These are phyloP conservation scores for Sebastes fasciatus DNA, from an alignment of 2,113 vertebrate genomes.

Conservation along the genomic window DNA sequence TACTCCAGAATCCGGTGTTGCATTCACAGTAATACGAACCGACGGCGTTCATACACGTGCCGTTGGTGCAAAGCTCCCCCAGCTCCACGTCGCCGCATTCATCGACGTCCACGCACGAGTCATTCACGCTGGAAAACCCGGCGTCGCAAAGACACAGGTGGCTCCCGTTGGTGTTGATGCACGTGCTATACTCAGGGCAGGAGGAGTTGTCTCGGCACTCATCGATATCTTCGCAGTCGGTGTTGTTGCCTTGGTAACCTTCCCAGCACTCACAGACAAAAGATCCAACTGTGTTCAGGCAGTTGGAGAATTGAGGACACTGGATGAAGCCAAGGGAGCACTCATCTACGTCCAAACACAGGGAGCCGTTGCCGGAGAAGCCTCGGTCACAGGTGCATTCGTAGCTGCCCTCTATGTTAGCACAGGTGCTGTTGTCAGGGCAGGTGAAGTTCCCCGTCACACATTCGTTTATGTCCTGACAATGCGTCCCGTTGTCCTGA, in stretches of 20 bases:
- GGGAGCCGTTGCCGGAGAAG: conserved; percentile 74
- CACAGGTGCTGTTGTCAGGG: conserved; percentile 80
- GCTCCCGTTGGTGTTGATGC: conserved; percentile 80
- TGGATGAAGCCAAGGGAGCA: conserved; percentile 67
- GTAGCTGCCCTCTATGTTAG: conserved; percentile 80
- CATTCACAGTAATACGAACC: conserved; percentile 86
- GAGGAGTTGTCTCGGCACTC: conserved; percentile 79
- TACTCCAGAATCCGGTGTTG: conserved; percentile 79
- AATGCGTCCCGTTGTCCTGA: conserved; percentile 75
- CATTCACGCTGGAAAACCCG: conserved; percentile 74
- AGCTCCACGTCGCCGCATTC: conserved; percentile 74
- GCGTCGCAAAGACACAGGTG: conserved; percentile 79
- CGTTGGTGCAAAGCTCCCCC: conserved; percentile 73
- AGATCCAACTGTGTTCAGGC: conserved; percentile 82
- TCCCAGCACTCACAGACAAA: conserved; percentile 81
- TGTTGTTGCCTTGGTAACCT: conserved; percentile 78
- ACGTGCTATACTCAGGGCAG: conserved; percentile 81
- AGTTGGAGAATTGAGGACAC: conserved; percentile 79
- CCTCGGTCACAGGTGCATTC: conserved; percentile 80
- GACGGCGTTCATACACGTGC: conserved; percentile 80
- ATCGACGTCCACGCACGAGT: conserved; percentile 80
- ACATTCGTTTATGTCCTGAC: conserved; percentile 85
- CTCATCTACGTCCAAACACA: conserved; percentile 86
- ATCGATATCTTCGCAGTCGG: conserved; percentile 80
- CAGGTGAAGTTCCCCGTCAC: conserved; percentile 72